Evolutionary conservation across 2,113 vertebrate genomes (phyloP).

Genomic region (Delphinus delphis): DNA sequence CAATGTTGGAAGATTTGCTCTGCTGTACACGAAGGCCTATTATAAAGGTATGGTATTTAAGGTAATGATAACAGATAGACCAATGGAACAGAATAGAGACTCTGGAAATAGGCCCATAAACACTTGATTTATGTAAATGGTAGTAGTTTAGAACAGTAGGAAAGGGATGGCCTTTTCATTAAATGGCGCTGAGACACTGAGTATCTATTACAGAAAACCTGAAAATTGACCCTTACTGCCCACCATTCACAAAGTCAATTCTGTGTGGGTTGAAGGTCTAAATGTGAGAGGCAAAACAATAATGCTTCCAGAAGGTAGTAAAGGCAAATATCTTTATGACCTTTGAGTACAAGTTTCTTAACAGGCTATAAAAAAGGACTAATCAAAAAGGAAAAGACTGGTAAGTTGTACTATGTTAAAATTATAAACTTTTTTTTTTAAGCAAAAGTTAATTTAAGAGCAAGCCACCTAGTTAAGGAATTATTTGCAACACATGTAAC

Average conservation of each 20-base stretch:
- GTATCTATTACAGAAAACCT: not conserved
- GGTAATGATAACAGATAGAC: not conserved
- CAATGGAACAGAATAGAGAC: not conserved
- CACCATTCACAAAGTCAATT: not conserved
- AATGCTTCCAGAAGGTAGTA: not conserved
- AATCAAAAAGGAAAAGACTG: not conserved
- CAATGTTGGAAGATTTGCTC: not conserved
- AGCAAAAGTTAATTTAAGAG: not conserved
- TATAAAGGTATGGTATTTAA: not conserved
- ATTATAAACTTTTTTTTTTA: not conserved
- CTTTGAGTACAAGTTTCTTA: not conserved
- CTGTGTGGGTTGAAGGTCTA: not conserved
- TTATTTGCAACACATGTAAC: not conserved
- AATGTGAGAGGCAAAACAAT: conserved; percentile 2
- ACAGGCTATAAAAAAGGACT: not conserved
- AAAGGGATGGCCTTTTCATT: not conserved
- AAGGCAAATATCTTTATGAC: conserved; percentile 14
- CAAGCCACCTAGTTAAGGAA: not conserved
- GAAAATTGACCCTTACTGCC: not conserved
- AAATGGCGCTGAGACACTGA: not conserved
- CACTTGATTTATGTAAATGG: not conserved
- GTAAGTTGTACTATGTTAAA: not conserved
- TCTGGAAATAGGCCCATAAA: not conserved
- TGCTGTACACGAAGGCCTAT: not conserved
- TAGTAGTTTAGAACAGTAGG: not conserved